Percentiles rank a stretch among this genome's conserved stretches.
These are phyloP conservation scores for Parasteatoda lunata DNA, from an alignment of 2,888 invertebrate genomes.

Conservation along the genomic window DNA sequence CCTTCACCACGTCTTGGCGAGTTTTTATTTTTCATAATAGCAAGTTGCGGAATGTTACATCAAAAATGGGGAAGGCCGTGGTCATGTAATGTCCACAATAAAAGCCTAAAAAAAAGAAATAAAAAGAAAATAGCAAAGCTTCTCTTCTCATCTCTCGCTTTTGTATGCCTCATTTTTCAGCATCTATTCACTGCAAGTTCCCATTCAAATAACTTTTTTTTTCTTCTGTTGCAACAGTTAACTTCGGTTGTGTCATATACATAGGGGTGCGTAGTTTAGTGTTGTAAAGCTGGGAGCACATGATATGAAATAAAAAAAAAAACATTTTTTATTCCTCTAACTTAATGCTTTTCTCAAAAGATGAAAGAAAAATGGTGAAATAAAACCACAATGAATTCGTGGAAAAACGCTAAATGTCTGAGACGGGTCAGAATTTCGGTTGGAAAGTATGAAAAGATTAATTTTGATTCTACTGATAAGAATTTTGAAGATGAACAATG, in stretches of 20 bases:
- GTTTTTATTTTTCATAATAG: slow-evolving; percentile 8
- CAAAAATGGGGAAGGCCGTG: slow-evolving; percentile 12
- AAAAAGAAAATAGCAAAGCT: slow-evolving; percentile 21
- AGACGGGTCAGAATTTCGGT: neutral
- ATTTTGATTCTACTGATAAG: neutral
- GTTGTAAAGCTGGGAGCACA: neutral
- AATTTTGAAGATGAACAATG: neutral
- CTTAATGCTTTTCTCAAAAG: neutral
- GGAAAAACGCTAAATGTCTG: neutral
- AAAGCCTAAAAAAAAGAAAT: slow-evolving; percentile 26
- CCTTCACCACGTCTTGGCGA: slow-evolving; percentile 19
- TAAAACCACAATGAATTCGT: neutral
- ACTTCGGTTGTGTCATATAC: slow-evolving; percentile 39
- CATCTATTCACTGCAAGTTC: slow-evolving; percentile 6
- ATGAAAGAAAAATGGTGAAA: neutral
- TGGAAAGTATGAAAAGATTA: neutral
- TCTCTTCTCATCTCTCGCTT: slow-evolving; percentile 3
- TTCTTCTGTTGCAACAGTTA: slow-evolving; percentile 21
- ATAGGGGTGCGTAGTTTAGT: slow-evolving; percentile 6
- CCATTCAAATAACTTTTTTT: slow-evolving; percentile 26
- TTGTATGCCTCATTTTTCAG: slow-evolving; percentile 36
- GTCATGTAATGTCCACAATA: slow-evolving; percentile 48
- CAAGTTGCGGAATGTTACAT: slow-evolving; percentile 29
- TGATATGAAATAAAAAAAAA: neutral
- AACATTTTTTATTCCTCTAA: neutral